Conservation (phyloP, 1,140 invertebrate species). For the Eriocheir sinensis region DNA sequence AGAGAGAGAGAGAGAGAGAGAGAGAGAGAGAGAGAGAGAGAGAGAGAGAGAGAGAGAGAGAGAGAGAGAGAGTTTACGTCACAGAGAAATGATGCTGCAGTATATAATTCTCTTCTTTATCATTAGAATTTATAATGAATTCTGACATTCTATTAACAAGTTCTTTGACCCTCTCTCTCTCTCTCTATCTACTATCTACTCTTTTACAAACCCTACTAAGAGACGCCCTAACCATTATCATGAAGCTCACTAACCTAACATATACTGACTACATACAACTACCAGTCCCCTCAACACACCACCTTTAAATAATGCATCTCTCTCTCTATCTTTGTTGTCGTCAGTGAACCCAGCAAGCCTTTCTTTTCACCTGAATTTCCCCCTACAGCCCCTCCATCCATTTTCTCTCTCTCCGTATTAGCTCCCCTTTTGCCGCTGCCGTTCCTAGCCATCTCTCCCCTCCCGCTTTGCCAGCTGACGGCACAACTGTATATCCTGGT, state of each 20-base stretch:
- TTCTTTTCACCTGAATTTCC: background rate
- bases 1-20: too few species aligned
- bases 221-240: background rate
- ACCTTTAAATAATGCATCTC: background rate
- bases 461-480: background rate
- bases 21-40: background rate
- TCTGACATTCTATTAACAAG: background rate
- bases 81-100: background rate
- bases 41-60: constrained; percentile 49
- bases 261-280: too few species aligned
- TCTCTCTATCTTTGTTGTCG: background rate
- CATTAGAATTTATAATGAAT: too few species aligned
- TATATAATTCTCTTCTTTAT: too few species aligned
- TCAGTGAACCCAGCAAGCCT: too few species aligned
- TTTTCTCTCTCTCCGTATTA: constrained; percentile 11
- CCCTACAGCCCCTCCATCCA: too few species aligned
- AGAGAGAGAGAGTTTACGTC: background rate
- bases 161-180: too few species aligned
- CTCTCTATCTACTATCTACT: too few species aligned
- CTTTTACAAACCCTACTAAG: background rate
- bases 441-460: background rate
- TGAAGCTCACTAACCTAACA: too few species aligned
- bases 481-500: background rate
- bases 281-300: too few species aligned
- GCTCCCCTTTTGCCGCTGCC: background rate